A percentile compares a stretch with the other conserved stretches of the same genome.
Conservation (phyloP, 2,888 invertebrate genomes). For the Aphelenchoides bicaudatus region DNA sequence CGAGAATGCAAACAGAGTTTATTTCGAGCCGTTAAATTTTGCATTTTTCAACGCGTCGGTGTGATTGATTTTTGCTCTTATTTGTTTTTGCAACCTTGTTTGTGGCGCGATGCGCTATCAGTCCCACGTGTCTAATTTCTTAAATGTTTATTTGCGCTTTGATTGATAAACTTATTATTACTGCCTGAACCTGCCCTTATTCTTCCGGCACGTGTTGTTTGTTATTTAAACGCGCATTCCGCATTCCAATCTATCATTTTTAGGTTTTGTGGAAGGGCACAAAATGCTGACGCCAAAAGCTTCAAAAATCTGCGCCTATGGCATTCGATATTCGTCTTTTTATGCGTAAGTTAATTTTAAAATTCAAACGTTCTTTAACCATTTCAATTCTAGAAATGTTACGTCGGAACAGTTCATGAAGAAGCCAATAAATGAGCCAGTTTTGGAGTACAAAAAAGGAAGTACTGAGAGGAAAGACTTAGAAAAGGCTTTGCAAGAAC, state of each 20-base stretch:
- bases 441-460: slow-evolving; percentile 73
- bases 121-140: too few relatives aligned
- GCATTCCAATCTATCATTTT: not conserved
- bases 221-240: not conserved
- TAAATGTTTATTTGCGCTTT: too few relatives aligned
- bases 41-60: not conserved
- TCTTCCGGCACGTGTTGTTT: too few relatives aligned
- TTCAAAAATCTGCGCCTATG: not conserved
- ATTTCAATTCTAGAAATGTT: slow-evolving; percentile 46
- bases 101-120: too few relatives aligned
- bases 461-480: slow-evolving; percentile 77
- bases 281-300: slow-evolving; percentile 6
- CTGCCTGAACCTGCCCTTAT: too few relatives aligned
- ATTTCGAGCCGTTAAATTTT: not conserved
- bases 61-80: not conserved
- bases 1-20: not conserved
- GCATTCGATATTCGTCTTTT: not conserved
- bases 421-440: slow-evolving; percentile 64
- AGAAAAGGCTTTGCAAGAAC: slow-evolving; percentile 67
- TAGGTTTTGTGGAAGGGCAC: too few relatives aligned
- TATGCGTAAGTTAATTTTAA: slow-evolving; percentile 12
- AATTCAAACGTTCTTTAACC: not conserved
- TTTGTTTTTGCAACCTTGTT: not conserved
- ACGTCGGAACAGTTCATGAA: slow-evolving; percentile 59
- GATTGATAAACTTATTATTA: too few relatives aligned